Evolutionary conservation across 2,888 invertebrate genomes (phyloP), one percentile per base, ranked within the genome.

Genomic region (Apodemia mormo): DNA sequence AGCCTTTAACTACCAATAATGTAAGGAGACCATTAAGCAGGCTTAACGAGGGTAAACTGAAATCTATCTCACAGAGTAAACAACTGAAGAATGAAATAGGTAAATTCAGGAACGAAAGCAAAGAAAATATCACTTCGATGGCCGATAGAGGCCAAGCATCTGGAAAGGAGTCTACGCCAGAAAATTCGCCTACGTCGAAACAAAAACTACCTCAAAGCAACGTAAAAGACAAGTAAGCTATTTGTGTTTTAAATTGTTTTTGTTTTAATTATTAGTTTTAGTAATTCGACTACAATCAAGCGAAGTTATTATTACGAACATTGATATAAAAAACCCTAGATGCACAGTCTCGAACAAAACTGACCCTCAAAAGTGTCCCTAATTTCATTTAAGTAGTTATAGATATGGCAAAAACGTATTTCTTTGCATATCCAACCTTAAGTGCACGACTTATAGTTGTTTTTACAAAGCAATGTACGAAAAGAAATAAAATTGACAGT

Each of bases 81-180:
- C 70, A 73, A 12, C 84, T 80, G 67, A 85, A 82, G 72, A 78
- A 73, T 56, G 81, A 78, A 73, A 74, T 71, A 71, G 76, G 81
- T 80, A 75, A 86, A 78, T 80, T 88, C 70, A 89, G 86, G 74
- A 77, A 78, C 37, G 85, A 81, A 43, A 84, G 82, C 68, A 90
- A 90, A 76, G 88, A 87, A 65, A 89, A 81, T 68, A 80, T 81
- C 10, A 82, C 84, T 72, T 77, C 81, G 8, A 83, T 93, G 81
- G 88, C 92, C 5, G 93, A 93, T 66, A 84, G 94, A 79, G 95
- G 94, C 52, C 94, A 94, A 79, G 94, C 94, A 1, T 95, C 94
- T 8, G 95, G 95, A 1, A 95, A 95, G 76, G 95, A 95, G 81
- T 95, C 95, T 1, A 94, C 94, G 1, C 94, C 95, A 1, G 95